Percentiles rank a stretch among this genome's conserved stretches.
phyloP scores from a whole-genome alignment of 2,888 invertebrate genomes.

The Cotesia congregata region DNA sequence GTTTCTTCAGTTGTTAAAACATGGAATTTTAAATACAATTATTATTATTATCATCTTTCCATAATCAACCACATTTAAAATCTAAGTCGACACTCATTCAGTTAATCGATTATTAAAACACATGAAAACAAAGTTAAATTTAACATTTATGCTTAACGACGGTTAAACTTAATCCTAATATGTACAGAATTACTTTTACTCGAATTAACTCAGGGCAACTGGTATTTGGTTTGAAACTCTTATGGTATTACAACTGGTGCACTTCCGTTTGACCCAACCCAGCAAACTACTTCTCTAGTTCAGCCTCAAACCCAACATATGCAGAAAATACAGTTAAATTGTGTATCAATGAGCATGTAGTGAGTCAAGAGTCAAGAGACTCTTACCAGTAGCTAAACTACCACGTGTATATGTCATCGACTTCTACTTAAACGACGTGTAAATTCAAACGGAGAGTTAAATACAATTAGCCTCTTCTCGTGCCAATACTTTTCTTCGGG shows the following conservation, averaged over 20 bases:
- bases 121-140: neutral
- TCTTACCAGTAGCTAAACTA: neutral
- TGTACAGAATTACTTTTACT: neutral
- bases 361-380: neutral
- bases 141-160: neutral
- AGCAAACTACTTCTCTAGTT: neutral
- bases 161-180: neutral
- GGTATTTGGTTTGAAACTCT: conserved; percentile 1
- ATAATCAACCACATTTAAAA: too few species aligned
- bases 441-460: neutral
- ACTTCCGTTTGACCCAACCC: conserved; percentile 19
- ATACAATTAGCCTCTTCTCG: neutral
- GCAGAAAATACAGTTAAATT: neutral
- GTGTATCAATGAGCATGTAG: neutral
- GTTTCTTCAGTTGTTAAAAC: too few species aligned
- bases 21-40: too few species aligned
- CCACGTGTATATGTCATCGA: neutral
- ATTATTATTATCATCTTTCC: too few species aligned
- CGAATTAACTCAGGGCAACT: neutral
- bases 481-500: neutral
- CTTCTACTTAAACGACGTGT: neutral
- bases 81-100: too few species aligned
- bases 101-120: neutral
- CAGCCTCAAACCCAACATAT: too few species aligned
- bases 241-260: neutral